Conservation (phyloP, 2,888 invertebrate genomes). For the Stramonita haemastoma region DNA sequence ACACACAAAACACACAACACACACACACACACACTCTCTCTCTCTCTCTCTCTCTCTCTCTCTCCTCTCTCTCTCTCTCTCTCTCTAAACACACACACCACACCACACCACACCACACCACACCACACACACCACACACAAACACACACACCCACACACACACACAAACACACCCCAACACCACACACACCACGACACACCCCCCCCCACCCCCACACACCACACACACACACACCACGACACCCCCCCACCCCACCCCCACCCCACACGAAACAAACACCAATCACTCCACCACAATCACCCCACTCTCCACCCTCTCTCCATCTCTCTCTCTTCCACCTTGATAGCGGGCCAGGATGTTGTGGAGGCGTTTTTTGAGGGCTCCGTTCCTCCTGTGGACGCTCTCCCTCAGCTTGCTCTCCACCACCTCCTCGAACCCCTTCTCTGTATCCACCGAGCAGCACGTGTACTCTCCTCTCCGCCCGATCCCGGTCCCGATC, state of each 20-base stretch:
- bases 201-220: not conserved
- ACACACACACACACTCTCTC: not conserved
- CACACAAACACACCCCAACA: not conserved
- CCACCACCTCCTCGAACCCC: not conserved
- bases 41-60: too few species aligned
- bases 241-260: too few species aligned
- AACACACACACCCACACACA: not conserved
- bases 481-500: too few species aligned
- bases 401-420: conserved; percentile 21
- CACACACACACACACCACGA: not conserved
- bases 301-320: too few species aligned
- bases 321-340: not conserved
- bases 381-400: not conserved
- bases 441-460: conserved; percentile 18
- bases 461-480: not conserved
- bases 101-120: not conserved
- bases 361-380: conserved; percentile 25
- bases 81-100: not conserved
- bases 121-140: not conserved
- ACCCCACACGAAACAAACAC: too few species aligned
- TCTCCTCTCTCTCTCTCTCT: too few species aligned
- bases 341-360: conserved; percentile 19
- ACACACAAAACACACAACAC: not conserved
- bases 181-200: not conserved
- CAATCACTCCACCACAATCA: too few species aligned